Evolutionary conservation across 1,140 invertebrate species (phyloP), one percentile per base, ranked within the genome.

Genomic region (Rhopalosiphum padi): DNA sequence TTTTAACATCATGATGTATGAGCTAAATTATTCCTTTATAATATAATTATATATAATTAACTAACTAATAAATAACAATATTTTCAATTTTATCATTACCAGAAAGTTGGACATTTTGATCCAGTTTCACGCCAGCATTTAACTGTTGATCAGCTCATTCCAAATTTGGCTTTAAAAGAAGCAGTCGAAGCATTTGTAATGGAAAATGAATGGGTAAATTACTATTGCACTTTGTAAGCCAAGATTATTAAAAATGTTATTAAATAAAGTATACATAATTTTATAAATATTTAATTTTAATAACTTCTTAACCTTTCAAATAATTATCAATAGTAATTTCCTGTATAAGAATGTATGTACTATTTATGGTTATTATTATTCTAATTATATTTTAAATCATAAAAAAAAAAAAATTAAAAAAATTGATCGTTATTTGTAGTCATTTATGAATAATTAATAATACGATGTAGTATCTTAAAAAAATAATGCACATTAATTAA

Each of bases 131-230:
- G 98, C 94, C 98, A 98, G 60, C 97, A 98, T 95, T 95, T 99
- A 83, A 98, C 98, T 2, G 97, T 98, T 94, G 98, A 99, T 95
- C 98, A 99, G 95, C 96, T 99, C 30, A 99, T 99, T 94, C 99
- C 99, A 25, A 99, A 99, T 96, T 97, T 99, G 95, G 98, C 99
- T 11, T 99, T 99, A 98, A 99, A 99, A 95, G 98, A 99, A 96
- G 99, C 99, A 0, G 98, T 99, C 7, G 99, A 99, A 95, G 96
- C 97, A 41, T 99, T 99, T 96, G 95, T 99, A 35, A 97, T 98
- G 94, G 98, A 99, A 94, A 99, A 99, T 95, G 99, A 99, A 95
- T 99, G 99, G 99, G 98, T 93, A 53, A 93, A 93, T 37, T 93
- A 93, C 25, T 93, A 93, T 53, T 93, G 91, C 23, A 55, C 91